Evolutionary conservation across 2,113 vertebrate species (phyloP), one percentile per base, ranked within the genome.

Genomic region (Nematolebias whitei): DNA sequence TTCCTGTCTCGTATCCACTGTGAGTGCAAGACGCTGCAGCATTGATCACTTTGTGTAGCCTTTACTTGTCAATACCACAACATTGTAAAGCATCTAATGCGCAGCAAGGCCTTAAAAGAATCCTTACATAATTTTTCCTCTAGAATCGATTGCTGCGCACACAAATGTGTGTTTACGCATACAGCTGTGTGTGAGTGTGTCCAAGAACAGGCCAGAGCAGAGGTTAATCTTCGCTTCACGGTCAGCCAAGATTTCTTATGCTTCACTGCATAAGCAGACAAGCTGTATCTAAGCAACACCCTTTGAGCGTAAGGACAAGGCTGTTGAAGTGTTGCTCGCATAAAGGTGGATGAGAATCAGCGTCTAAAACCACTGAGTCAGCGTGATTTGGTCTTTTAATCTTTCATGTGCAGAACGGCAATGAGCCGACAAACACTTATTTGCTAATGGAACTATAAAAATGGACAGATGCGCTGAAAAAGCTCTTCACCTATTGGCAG

Each of bases 401-500:
- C 9, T 22, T n/a, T 32, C 16, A 43, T 0, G 39, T 22, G 12
- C 29, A 56, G 19, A 35, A 39, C 22, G 3, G 13, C 41, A 45
- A 35, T 19, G 19, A 47, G 41, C 2, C 7, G 39, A 29, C 12
- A 12, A 14, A 22, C 3, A n/a, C n/a, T 3, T 2, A 38, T 49
- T 12, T 12, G 24, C 39, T 26, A 49, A 38, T 51, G 5, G 32
- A 35, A 16, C 9, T 26, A 9, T 23, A 2, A 4, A 19, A 45
- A 55, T 18, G 6, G 32, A 32, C 5, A 20, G 4, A 1, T 20
- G 14, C 8, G 29, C 2, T 18, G 41, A 52, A 45, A 58, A 67
- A 32, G 6, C 12, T 22, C 29, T 56, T 76, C 87, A 98, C 97
- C 96, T 94, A 97, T 88, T 60, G 94, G 88, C 79, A 94, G 94